A percentile compares a stretch with the other conserved stretches of the same genome.
Evolutionary conservation across 2,888 invertebrate genomes (phyloP).

Genomic region (Exephanes ischioxanthus): DNA sequence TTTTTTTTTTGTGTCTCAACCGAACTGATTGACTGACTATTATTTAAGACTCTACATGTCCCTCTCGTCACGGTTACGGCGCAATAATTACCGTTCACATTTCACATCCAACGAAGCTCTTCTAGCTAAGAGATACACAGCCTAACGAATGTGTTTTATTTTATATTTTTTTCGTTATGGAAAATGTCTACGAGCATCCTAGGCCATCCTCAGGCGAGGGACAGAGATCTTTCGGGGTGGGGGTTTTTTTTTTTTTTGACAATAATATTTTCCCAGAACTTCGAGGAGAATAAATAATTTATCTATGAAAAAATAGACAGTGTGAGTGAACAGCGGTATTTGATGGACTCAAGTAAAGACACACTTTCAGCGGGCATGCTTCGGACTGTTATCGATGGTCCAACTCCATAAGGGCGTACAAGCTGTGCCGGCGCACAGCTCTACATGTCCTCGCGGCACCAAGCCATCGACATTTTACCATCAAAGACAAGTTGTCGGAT

Average conservation of each 20-base stretch:
- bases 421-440: neutral
- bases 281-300: neutral
- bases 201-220: constrained; percentile 73
- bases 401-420: neutral
- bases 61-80: constrained; percentile 20
- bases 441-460: neutral
- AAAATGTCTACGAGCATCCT: constrained; percentile 81
- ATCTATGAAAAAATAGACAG: neutral
- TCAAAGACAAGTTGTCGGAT: too few relatives aligned
- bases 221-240: neutral
- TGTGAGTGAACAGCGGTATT: constrained; percentile 7
- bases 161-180: constrained; percentile 37
- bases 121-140: constrained; percentile 9
- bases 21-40: constrained; percentile 81
- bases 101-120: constrained; percentile 43
- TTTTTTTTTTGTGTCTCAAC: constrained; percentile 20
- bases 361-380: constrained; percentile 56
- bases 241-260: too few relatives aligned
- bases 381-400: neutral
- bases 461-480: neutral
- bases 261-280: neutral
- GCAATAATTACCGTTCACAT: constrained; percentile 16
- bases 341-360: constrained; percentile 30
- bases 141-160: constrained; percentile 11
- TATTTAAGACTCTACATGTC: constrained; percentile 81